phyloP scores from a whole-genome alignment of 2,797 vertebrate genomes.

The Sebastes alutus region DNA sequence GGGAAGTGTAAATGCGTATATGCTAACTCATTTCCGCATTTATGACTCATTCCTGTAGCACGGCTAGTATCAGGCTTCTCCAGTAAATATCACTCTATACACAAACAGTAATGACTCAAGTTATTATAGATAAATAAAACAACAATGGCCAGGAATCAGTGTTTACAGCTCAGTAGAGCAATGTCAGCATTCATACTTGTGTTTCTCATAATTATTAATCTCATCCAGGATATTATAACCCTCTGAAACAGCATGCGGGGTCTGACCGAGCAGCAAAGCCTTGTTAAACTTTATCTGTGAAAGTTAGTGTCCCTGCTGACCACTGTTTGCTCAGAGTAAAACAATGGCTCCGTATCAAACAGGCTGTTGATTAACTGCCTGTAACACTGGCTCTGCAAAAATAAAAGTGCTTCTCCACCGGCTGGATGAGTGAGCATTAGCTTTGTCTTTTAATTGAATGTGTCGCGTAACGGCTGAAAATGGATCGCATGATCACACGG shows the following conservation, averaged over 20 bases:
- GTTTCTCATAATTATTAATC: constrained; percentile 11
- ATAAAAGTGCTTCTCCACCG: constrained; percentile 5
- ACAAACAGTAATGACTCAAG: background rate
- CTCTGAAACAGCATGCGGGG: background rate
- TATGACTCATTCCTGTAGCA: background rate
- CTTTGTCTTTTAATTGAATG: constrained; percentile 46
- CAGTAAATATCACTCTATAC: background rate
- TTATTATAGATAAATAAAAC: constrained; percentile 15
- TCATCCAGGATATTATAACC: constrained; percentile 4
- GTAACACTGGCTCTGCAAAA: constrained; percentile 16
- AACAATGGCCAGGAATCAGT: background rate
- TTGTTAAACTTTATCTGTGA: constrained; percentile 43
- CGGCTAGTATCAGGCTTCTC: background rate
- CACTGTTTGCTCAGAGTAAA: constrained; percentile 19
- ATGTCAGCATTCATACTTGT: constrained; percentile 1
- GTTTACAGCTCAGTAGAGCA: background rate
- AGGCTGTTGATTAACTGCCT: constrained; percentile 49
- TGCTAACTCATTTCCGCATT: background rate
- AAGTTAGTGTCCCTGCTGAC: constrained; percentile 40
- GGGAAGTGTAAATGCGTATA: background rate
- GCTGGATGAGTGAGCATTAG: constrained; percentile 38
- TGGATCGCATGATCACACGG: background rate
- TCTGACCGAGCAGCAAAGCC: constrained; percentile 8
- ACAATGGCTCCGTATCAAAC: constrained; percentile 37
- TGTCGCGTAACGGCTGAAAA: constrained; percentile 14